phyloP scores from a whole-genome alignment of 53 echinoderm and acorn worm genomes.

The Henricia sp. region DNA sequence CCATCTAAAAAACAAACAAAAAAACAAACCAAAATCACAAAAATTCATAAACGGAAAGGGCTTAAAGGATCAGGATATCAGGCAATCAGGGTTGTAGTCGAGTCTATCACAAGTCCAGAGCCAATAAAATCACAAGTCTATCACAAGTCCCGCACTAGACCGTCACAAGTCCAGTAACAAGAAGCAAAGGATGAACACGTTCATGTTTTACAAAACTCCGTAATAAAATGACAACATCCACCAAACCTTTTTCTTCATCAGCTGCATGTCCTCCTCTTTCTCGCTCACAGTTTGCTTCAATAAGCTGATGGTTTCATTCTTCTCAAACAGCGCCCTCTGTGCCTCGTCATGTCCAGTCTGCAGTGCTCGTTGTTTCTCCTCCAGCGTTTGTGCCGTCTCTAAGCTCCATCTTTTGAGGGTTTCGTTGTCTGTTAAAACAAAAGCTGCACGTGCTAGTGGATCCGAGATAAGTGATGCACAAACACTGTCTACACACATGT shows the following conservation, averaged over 20 bases:
- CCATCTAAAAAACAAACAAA: conserved; percentile 28
- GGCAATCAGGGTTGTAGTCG: no score
- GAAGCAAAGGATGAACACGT: no score
- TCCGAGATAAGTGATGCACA: no score
- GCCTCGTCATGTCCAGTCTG: conserved; percentile 71
- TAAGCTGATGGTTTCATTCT: conserved; percentile 79
- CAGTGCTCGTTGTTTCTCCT: conserved; percentile 27
- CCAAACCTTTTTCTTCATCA: conserved; percentile 74
- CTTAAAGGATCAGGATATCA: no score
- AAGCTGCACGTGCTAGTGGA: neutral
- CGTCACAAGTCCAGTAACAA: no score
- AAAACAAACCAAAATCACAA: neutral
- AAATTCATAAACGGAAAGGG: no score
- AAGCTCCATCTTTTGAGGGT: conserved; percentile 43
- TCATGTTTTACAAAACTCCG: no score
- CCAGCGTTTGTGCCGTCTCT: conserved; percentile 38
- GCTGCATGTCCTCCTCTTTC: conserved; percentile 70
- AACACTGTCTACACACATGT: no score
- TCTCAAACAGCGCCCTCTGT: conserved; percentile 88
- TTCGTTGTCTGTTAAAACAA: conserved; percentile 35
- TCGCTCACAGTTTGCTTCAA: conserved; percentile 72
- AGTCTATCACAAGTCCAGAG: no score
- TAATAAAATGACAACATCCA: no score
- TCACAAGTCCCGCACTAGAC: no score
- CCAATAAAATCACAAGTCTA: no score